Percentiles rank a stretch among this genome's conserved stretches.
Conservation (phyloP, 37 sponge, comb jelly and placozoan species). For the Mnemiopsis leidyi region DNA sequence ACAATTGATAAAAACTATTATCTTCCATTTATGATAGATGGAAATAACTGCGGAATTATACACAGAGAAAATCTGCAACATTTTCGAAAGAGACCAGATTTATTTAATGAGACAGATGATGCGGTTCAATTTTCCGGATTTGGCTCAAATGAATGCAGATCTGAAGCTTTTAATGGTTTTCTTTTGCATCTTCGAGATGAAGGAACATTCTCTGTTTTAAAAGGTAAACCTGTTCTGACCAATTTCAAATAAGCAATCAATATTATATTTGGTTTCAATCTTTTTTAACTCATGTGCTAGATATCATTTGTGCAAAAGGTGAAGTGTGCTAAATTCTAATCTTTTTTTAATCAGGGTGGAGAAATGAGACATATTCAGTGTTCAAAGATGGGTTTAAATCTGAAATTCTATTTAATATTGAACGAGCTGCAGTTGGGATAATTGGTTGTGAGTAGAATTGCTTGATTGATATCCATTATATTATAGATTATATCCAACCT, state of each 20-base stretch:
- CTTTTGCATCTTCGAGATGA: neutral
- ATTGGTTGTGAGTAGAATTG: neutral
- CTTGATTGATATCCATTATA: no score
- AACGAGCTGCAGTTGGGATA: constrained; percentile 45
- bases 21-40: constrained; percentile 7
- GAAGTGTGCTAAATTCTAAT: neutral
- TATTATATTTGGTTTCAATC: neutral
- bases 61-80: neutral
- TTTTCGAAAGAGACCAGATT: neutral
- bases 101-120: neutral
- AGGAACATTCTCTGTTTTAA: constrained; percentile 17
- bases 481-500: no score
- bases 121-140: neutral
- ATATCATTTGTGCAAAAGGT: neutral
- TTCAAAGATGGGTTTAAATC: constrained; percentile 49
- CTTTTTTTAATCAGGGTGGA: constrained; percentile 10
- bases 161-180: constrained; percentile 20
- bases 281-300: neutral
- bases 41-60: neutral
- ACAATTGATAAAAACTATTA: neutral
- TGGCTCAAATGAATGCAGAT: neutral
- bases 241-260: no score
- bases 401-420: constrained; percentile 39
- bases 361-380: constrained; percentile 43
- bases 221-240: neutral